Base-by-base conservation (phyloP, 2,888 invertebrate species). In the Drosophila rellima region DNA sequence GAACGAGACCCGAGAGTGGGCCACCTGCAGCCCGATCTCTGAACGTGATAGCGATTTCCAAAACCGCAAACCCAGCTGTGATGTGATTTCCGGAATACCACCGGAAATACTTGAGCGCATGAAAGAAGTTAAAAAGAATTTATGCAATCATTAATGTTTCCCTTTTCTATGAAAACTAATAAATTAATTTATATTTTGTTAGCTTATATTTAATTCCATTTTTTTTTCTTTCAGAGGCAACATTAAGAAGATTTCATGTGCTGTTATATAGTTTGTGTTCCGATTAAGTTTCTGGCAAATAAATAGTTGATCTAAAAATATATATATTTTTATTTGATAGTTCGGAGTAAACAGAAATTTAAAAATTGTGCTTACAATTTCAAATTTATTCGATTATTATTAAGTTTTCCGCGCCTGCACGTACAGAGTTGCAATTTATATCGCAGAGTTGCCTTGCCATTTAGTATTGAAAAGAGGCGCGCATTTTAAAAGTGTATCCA, bases 31-130 rank as follows among this genome's bases (percentile, higher is more conserved):
- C 15, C 20, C 60, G 23, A 26, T 62, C 0, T 35, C 13, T 15
- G 31, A 39, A 2, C 20, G 26, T 3, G 48, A 63, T 1, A 1
- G 0, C 2, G 55, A 60, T 6, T 2, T 20, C 0, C 18, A 2
- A 0, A 31, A 26, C 26, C 68, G 51, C 0, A 55, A 40, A 20
- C 76, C 74, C 6, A 54, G 18, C 8, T 66, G 50, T 63, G 59
- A 72, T 52, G 18, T 73, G 0, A 7, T 33, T 0, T 59, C 56
- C 1, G 44, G 18, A 0, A 62, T 83, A 33, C 64, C 18, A 5
- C 74, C 86, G 0, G 45, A 60, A 13, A 82, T 83, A 10, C 52
- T 83, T 1, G 60, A 66, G 17, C 66, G 61, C 15, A 87, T 82
- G 69, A 65, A 47, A 29, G 20, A 72, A 47, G 10, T 65, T 0